Base-by-base conservation (phyloP, 2,113 vertebrate species). In the Dipodomys ordii region DNA sequence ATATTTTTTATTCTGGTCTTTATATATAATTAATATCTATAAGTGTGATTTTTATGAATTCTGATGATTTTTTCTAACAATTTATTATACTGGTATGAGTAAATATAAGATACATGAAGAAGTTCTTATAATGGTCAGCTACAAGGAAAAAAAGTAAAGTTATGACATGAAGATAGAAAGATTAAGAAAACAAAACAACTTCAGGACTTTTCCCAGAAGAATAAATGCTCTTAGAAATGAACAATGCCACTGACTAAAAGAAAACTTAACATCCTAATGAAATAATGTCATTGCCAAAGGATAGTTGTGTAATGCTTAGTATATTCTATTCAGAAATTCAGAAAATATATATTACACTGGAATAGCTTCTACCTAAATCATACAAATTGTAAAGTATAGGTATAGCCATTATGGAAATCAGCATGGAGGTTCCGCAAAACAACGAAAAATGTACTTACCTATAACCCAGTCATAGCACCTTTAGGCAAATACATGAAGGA, bases 161-260 rank as follows among this genome's bases (percentile, higher is more conserved):
- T 49, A 92, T 71, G 79, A 95, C 88, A 96, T 74, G 39, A 2
- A 93, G 23, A 91, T 2, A 68, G 20, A 76, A 88, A 12, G 18
- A 81, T 44, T 86, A 77, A 92, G 92, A 88, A 80, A 67, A 71
- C 53, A 72, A 0, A 77, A 64, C 30, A 77, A 83, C 64, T 64
- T 81, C 69, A 28, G 44, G 53, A 35, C 15, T 93, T 83, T 92
- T 87, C 74, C 16, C 32, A 83, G 10, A 94, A n/a, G 10, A 83
- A 92, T 71, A 90, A 83, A 78, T 84, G 73, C 18, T 39, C 67
- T 92, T 94, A 78, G 53, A 95, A 91, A 91, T 76, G 60, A 95
- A 90, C 23, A 60, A 85, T 28, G 16, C 62, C 35, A 35, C 10
- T 23, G 25, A 35, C 7, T 53, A 53, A 57, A 79, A 89, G 25